Evolutionary conservation across 2,797 vertebrate species (phyloP), one percentile per base, ranked within the genome.

Genomic region (Neostethus bicornis): DNA sequence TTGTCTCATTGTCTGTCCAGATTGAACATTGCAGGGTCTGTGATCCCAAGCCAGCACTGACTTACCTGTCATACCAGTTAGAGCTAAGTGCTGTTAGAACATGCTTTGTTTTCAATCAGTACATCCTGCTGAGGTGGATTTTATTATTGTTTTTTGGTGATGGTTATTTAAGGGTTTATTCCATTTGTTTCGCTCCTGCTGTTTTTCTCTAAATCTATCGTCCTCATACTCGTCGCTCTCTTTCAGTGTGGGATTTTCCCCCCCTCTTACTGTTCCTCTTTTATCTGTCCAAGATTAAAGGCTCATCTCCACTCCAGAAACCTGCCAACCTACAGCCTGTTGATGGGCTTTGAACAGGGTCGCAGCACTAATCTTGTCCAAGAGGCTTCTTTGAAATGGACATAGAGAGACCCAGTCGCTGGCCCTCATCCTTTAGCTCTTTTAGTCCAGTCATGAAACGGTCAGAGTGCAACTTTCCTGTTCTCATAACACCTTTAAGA

Each of bases 351-450:
- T 83, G 85, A 87, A 72, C 80, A 70, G 62, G 71, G 81, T 87
- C 82, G 77, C 77, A 83, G 73, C 71, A 44, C 70, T 76, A 85
- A 82, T 86, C 85, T 76, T 81, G 76, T 88, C 87, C 87, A 90
- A 85, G 86, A 84, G 78, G 78, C 68, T 86, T 77, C 84, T 91
- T 91, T 91, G 87, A 90, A 90, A 82, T 85, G 66, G 66, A 34
- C 61, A 45, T 14, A 35, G 56, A 60, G 7, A 48, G 0, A 62
- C 44, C 50, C 48, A 38, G 58, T 23, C 43, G 43, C 48, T 48
- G 24, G 58, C 48, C 53, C 69, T 50, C 62, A 41, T 41, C 50
- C 46, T 73, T 53, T 4, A 34, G 39, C 44, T 55, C 73, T 49
- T 39, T 43, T 71, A 47, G 11, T 13, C 39, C 72, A 28, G 58